Base-by-base conservation (phyloP, 2,113 vertebrate species). In the Indicator maculatus region DNA sequence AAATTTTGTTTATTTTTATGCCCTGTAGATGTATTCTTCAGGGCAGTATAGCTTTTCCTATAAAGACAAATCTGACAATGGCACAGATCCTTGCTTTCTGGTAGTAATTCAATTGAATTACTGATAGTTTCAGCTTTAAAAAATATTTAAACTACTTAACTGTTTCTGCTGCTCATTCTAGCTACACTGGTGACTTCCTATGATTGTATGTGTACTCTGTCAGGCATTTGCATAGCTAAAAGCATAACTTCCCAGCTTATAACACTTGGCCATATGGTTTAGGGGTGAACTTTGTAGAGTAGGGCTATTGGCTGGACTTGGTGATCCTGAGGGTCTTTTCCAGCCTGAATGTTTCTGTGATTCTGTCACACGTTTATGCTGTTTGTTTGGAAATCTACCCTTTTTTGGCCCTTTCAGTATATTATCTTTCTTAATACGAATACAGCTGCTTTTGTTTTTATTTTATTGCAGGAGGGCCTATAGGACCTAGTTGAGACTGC, bases 71-170 rank as follows among this genome's bases (percentile, higher is more conserved):
- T 90, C 24, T 55, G 39, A 61, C 50, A 93, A 5, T 88, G 83
- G 87, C 78, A 82, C 87, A 88, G 28, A 92, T 47, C n/a, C 26
- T 82, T 95, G 21, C 17, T 90, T 96, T 81, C 73, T 81, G 4
- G 3, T 70, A 58, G 52, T 74, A 95, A 76, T 71, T 93, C 44
- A 72, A 23, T 45, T 76, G 6, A n/a, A n/a, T n/a, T n/a, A n/a
- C 55, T 69, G 33, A 50, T 58, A 83, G n/a, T 71, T 86, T 82
- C 77, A 78, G 41, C 16, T 79, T 90, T 28, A 95, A 95, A 38
- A 38, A 67, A 27, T 56, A 76, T 75, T 86, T 74, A 17, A 85
- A 58, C 41, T 77, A 70, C 59, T 81, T 73, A 38, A 60, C 60
- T 71, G 44, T 31, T 93, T 93, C 33, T 89, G 39, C 72, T 87